Base-by-base conservation (phyloP, 2,888 invertebrate genomes). In the Pollenia amentaria region DNA sequence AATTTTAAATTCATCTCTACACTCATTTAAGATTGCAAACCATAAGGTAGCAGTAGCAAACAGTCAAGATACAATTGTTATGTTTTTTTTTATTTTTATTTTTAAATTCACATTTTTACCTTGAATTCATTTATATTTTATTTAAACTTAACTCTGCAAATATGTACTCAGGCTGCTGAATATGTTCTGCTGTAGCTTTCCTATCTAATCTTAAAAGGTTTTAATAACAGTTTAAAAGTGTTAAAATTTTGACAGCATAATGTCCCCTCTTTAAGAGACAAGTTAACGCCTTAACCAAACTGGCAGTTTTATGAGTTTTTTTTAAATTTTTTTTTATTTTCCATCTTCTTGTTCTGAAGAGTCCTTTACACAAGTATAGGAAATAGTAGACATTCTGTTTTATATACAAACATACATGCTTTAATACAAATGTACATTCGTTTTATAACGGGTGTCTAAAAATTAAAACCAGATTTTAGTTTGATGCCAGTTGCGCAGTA, bases 211-310 rank as follows among this genome's bases (percentile, higher is more conserved):
- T 77, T 78, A 65, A 75, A 81, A 57, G 72, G 81, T 75, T 78
- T 78, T 85, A 77, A 82, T 85, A 85, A 81, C 82, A 78, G 72
- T 78, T 84, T 84, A 84, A 73, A 84, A 84, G 84, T 84, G 85
- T 85, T 85, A 82, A 77, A 73, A 78, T 72, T 76, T 72, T 77
- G 81, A 81, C 84, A 84, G 77, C 78, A 84, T 78, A 83, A 77
- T 83, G 83, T 77, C 18, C 16, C 64, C 83, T 77, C 77, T 77
- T 83, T 83, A 77, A 77, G 64, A 77, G 70, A 72, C 83, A 77
- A 70, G 83, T 77, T 77, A 77, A 83, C 83, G 64, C 83, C 83
- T 72, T 57, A 81, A 73, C 67, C 48, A 73, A 65, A 21, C 44
- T 44, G 48, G 29, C 38, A 40, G 44, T 29, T 11, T 44, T 64